Evolutionary conservation across 2,113 vertebrate genomes (phyloP), one percentile per base, ranked within the genome.

Genomic region (Cyanoramphus novaezelandiae): DNA sequence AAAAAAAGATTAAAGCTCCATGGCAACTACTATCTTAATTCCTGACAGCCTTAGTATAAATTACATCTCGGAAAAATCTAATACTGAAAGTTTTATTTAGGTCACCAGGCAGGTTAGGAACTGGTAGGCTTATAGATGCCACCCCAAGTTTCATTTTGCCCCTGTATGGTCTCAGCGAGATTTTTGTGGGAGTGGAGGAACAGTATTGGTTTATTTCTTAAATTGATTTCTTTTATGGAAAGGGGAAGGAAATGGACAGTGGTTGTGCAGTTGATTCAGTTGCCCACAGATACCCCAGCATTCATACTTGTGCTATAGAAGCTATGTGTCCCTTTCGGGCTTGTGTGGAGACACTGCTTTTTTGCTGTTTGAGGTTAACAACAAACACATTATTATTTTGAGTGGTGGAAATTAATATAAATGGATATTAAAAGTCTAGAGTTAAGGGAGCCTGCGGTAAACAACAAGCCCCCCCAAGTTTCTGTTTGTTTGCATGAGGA

Each of bases 1-100:
- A 96, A 97, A 96, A 97, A 97, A 97, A 96, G 96, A 97, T 95
- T 89, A 95, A 93, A 95, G 91, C 95, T 96, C 95, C 96, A 97
- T 97, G 94, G 95, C 86, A 97, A 97, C 96, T 93, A 96, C 93
- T 96, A 76, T 95, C 93, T 95, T 96, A 95, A 96, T 81, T 97
- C 89, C 86, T 97, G 95, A 93, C 94, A 96, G 89, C 77, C 60
- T 17, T 64, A 87, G 86, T 95, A 84, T 86, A 95, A 96, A 97
- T 95, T 95, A 89, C 69, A 92, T 97, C 93, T 96, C 91, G 84
- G 89, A 89, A 95, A 96, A 97, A 87, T 35, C 86, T 96, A 96
- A 95, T 95, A 93, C 77, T 82, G 86, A 68, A 93, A 95, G 77
- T 96, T 92, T 95, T 96, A 96, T 97, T 95, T 96, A 96, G 94